phyloP scores from a whole-genome alignment of 2,888 invertebrate species.

The Ceriagrion tenellum region DNA sequence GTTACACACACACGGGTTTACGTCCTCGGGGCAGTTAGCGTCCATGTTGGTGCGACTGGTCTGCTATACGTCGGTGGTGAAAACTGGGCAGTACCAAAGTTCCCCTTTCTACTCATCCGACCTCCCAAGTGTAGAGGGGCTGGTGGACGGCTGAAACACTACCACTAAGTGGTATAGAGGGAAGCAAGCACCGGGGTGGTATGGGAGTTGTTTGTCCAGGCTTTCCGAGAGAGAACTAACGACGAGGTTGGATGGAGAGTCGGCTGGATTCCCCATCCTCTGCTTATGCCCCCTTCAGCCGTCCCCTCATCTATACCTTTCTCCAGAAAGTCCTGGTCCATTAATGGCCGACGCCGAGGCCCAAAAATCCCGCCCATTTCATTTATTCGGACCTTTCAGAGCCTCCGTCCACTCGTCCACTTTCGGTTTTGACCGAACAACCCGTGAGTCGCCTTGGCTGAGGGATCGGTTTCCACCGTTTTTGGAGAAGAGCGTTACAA shows the following conservation, averaged over 20 bases:
- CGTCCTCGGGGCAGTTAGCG: no score
- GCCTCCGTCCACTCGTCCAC: neutral
- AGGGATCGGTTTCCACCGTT: no score
- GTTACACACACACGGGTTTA: no score
- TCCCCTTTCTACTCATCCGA: neutral
- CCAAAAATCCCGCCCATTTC: neutral
- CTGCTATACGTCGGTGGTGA: no score
- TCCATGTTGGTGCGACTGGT: no score
- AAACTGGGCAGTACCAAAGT: no score
- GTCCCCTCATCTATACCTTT: neutral
- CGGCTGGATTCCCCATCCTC: neutral
- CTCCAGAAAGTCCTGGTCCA: conserved; percentile 10
- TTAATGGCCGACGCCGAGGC: neutral
- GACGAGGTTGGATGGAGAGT: neutral
- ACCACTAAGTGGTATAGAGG: neutral
- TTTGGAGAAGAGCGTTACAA: neutral
- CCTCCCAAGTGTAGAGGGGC: neutral
- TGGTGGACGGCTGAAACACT: conserved; percentile 21
- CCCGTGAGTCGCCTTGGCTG: no score
- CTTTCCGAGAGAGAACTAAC: neutral
- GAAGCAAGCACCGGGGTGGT: neutral
- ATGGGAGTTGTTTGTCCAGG: conserved; percentile 3
- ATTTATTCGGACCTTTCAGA: neutral
- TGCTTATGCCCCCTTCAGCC: no score
- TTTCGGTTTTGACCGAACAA: neutral